A percentile compares a stretch with the other conserved stretches of the same genome.
phyloP scores from a whole-genome alignment of 2,888 invertebrate species.

The Mythimna vitellina region DNA sequence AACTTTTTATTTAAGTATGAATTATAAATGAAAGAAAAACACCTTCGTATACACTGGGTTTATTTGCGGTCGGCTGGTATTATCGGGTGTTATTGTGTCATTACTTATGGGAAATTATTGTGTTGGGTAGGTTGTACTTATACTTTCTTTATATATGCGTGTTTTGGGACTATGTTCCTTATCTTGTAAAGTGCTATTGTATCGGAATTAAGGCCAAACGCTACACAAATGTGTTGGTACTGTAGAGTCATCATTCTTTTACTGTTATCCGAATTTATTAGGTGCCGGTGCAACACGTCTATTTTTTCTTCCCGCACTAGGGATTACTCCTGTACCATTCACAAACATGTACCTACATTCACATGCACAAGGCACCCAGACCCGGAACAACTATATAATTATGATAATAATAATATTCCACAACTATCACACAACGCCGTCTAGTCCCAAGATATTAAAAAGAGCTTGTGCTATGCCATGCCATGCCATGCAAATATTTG shows the following conservation, averaged over 20 bases:
- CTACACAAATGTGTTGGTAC: too few species aligned
- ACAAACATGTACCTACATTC: too few species aligned
- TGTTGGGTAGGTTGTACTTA: neutral
- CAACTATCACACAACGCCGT: too few species aligned
- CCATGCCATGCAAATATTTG: too few species aligned
- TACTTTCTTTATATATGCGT: neutral
- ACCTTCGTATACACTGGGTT: constrained; percentile 20
- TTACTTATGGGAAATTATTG: constrained; percentile 17
- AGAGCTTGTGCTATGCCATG: too few species aligned
- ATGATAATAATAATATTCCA: too few species aligned
- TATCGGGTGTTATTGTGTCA: constrained; percentile 18
- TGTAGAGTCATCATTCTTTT: neutral
- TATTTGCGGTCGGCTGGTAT: constrained; percentile 28
- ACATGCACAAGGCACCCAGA: too few species aligned
- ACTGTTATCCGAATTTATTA: neutral
- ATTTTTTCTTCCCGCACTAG: too few species aligned
- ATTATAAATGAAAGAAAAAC: constrained; percentile 49
- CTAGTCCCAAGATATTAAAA: too few species aligned
- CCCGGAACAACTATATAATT: too few species aligned
- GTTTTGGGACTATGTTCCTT: constrained; percentile 7
- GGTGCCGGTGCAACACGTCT: neutral
- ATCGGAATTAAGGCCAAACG: neutral
- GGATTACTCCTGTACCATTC: too few species aligned
- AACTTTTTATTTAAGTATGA: constrained; percentile 45
- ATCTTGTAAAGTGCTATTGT: neutral